Evolutionary conservation across 2,888 invertebrate genomes (phyloP), one percentile per base, ranked within the genome.

Genomic region (Diachrysia chrysitis): DNA sequence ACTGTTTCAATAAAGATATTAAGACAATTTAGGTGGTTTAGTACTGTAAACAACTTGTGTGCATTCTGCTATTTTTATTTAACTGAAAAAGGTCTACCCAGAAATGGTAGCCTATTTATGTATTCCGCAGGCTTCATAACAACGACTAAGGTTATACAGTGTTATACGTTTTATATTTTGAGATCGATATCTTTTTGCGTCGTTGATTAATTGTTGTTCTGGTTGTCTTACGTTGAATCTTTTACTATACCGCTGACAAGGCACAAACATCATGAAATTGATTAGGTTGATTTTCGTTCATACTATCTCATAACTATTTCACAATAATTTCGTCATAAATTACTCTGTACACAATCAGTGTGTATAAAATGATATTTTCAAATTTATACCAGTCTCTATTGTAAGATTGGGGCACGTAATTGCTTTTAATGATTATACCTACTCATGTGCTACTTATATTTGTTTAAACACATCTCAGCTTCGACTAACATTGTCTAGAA

Each of bases 401-500:
- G 42, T 42, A 42, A 6, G n/a, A 42, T 42, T 42, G 42, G 42
- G 42, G 7, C 42, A 42, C 42, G 42, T n/a, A 42, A 42, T n/a
- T n/a, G n/a, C n/a, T 14, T 42, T 42, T 42, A n/a, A 42, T n/a
- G 42, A 42, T 7, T n/a, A 6, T 42, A 42, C 42, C n/a, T 42
- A 37, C 16, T 16, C 37, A 6, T 6, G n/a, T 42, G n/a, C 42
- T 42, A n/a, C 42, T n/a, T n/a, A n/a, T n/a, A 42, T 42, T 42
- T 42, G n/a, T n/a, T 42, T 16, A n/a, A 42, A n/a, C 42, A 42
- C 42, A n/a, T 42, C 42, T 10, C 32, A 42, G 42, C n/a, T n/a
- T 42, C 21, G 12, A 21, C 21, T n/a, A n/a, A 42, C 42, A 6
- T 62, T 25, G 61, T 63, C 53, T 68, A 69, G 72, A 75, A 68